phyloP scores from a whole-genome alignment of 2,797 vertebrate genomes.

The Dendrocincla tyrannina region DNA sequence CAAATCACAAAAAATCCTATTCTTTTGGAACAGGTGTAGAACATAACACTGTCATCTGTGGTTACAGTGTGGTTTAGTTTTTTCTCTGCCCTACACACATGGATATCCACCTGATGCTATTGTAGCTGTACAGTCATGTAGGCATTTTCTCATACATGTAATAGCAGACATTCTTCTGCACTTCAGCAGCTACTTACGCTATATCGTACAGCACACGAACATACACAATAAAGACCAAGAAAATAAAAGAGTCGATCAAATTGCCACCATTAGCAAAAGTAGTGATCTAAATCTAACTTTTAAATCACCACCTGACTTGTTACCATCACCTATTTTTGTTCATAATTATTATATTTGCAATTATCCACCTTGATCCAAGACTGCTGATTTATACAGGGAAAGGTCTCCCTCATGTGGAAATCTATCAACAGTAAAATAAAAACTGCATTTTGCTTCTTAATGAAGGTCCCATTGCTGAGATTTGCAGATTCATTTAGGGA shows the following conservation, averaged over 20 bases:
- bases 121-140: neutral
- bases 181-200: neutral
- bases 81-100: neutral
- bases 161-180: neutral
- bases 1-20: neutral
- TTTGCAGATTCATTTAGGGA: neutral
- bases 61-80: neutral
- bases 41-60: neutral
- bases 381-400: constrained; percentile 8
- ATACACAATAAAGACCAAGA: neutral
- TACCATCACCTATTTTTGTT: neutral
- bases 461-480: neutral
- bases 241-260: neutral
- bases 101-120: neutral
- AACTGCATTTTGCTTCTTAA: neutral
- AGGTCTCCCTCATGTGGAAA: constrained; percentile 56
- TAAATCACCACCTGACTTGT: neutral
- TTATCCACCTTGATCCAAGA: neutral
- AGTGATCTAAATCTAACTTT: neutral
- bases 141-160: neutral
- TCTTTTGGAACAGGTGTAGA: neutral
- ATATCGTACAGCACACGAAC: neutral
- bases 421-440: neutral
- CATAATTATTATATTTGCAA: neutral
- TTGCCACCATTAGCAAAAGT: neutral